phyloP scores from a whole-genome alignment of 2,113 vertebrate genomes.

The Sterna hirundo region DNA sequence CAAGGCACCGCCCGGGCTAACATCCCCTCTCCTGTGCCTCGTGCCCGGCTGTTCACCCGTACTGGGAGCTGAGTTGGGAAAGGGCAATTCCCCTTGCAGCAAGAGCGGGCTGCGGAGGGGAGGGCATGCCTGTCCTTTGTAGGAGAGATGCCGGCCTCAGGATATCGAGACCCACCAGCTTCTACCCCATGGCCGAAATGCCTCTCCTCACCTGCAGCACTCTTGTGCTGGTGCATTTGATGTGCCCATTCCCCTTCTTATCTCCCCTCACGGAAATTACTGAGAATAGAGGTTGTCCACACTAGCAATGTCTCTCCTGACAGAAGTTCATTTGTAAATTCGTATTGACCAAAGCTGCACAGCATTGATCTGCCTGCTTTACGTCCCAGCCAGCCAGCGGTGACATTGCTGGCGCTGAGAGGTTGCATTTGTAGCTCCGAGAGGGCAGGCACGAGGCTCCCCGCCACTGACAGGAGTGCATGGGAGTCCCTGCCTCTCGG shows the following conservation, averaged over 20 bases:
- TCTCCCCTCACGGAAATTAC: not conserved
- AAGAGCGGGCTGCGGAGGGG: not conserved
- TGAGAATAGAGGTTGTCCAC: not conserved
- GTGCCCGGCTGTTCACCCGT: fast-evolving
- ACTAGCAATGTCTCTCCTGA: not conserved
- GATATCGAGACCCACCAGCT: not conserved
- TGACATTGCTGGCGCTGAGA: not conserved
- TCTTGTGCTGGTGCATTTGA: not conserved
- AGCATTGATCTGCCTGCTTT: not conserved
- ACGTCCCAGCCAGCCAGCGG: not conserved
- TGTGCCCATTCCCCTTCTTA: not conserved
- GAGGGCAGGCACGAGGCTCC: not conserved
- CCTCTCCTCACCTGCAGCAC: not conserved
- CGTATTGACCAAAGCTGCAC: not conserved
- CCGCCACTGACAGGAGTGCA: fast-evolving
- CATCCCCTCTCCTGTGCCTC: not conserved
- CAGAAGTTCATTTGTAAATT: not conserved
- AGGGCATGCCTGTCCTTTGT: not conserved
- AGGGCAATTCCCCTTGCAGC: not conserved
- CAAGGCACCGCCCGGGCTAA: fast-evolving
- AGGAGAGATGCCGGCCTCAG: not conserved
- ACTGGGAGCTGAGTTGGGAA: not conserved
- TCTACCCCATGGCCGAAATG: not conserved
- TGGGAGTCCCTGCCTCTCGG: not conserved
- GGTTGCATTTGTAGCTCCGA: fast-evolving